Base-by-base conservation (phyloP, 2,113 vertebrate species). In the Emydura subglobosa region DNA sequence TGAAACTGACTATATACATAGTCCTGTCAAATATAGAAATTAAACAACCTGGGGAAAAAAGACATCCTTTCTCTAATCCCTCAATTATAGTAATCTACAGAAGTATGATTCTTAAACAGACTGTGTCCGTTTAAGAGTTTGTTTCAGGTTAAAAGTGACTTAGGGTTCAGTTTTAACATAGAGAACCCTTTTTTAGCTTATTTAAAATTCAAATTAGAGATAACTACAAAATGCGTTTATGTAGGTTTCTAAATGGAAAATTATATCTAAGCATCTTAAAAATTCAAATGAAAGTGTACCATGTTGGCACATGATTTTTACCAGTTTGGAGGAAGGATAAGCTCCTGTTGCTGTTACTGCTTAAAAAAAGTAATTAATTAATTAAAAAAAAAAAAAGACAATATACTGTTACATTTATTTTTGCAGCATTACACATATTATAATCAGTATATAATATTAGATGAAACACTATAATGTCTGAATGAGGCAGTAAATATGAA, bases 11-110 rank as follows among this genome's bases (percentile, higher is more conserved):
- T 7, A 47, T 78, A 78, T 78, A 14, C 25, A 47, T 24, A 74
- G 74, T 90, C 89, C 95, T 91, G 93, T 97, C 92, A 93, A 96
- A 95, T 95, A 97, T 83, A 96, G 96, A 96, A 96, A 96, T 96
- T 96, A 96, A 97, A 86, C 81, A 54, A 88, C 27, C 0, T 86
- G 83, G 54, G 54, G 65, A 65, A 96, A 95, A 95, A 14, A 81
- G 87, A 94, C 54, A 59, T 51, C 34, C 79, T 89, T 95, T 92
- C 82, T 91, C 87, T 97, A 76, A 44, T 92, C 93, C 89, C 96
- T 97, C 85, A 93, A 89, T 86, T 65, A 50, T 27, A 87, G 96
- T 89, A 55, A 59, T 49, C 55, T 79, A 93, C 79, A 74, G 89
- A 96, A 95, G 81, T n/a, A 31, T 6, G 76, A 89, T 76, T 96